Evolutionary conservation across 1,140 invertebrate species (phyloP), one percentile per base, ranked within the genome.

Genomic region (Battus philenor): DNA sequence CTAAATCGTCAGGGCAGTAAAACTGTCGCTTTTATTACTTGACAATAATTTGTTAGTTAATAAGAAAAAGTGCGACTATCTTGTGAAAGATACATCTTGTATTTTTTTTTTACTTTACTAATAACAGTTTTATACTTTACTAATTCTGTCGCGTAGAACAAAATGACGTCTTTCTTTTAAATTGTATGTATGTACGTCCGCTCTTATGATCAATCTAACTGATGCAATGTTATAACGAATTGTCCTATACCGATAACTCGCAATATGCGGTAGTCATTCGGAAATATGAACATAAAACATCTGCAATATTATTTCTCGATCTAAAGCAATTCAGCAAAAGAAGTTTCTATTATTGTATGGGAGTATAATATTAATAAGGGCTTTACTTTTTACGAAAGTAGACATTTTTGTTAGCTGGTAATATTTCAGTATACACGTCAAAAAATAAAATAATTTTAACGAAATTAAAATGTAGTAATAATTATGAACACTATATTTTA

Each of bases 1-100:
- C 43, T 78, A 73, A 71, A 73, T 73, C 69, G 24, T 59, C 11
- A n/a, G 8, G 50, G 55, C 50, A 45, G 53, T 78, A 71, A 78
- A 74, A 65, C 38, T 59, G 59, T 66, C 61, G 27, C 47, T 31
- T 71, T 75, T 68, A 73, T 71, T 54, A 53, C 47, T 47, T 29
- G 32, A 45, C 36, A 50, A 59, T 66, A 66, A 73, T 74, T 63
- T 60, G 58, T 63, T n/a, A n/a, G n/a, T n/a, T n/a, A n/a, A n/a
- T n/a, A n/a, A n/a, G n/a, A n/a, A n/a, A n/a, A n/a, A n/a, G n/a
- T n/a, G n/a, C n/a, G n/a, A n/a, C n/a, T n/a, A n/a, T n/a, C n/a
- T n/a, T n/a, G n/a, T n/a, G n/a, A n/a, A n/a, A n/a, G n/a, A n/a
- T n/a, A n/a, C n/a, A n/a, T n/a, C n/a, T n/a, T n/a, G n/a, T n/a